Conservation (phyloP, 2,113 vertebrate genomes). For the Zosterops japonicus region DNA sequence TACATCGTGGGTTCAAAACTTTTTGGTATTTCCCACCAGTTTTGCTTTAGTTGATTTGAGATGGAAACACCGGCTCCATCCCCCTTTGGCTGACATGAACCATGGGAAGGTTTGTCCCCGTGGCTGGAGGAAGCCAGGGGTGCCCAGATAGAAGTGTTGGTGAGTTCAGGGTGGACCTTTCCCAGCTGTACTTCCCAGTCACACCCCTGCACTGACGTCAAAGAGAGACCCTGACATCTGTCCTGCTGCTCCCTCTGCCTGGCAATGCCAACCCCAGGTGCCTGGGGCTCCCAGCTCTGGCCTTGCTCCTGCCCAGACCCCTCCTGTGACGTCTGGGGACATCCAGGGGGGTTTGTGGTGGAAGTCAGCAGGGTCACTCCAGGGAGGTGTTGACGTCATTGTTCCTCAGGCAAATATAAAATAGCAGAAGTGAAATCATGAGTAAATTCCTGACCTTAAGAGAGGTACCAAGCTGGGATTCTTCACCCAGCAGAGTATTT, state of each 20-base stretch:
- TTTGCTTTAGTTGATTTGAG: not conserved
- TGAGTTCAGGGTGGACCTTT: not conserved
- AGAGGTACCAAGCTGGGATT: not conserved
- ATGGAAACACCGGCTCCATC: rapidly evolving
- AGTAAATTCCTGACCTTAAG: slow-evolving; percentile 63
- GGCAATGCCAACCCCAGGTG: rapidly evolving
- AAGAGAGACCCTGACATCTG: not conserved
- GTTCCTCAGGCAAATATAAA: not conserved
- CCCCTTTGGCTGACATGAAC: not conserved
- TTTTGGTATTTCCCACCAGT: not conserved
- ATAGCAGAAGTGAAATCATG: slow-evolving; percentile 35
- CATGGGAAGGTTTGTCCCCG: not conserved
- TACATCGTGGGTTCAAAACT: not conserved
- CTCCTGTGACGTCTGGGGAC: not conserved
- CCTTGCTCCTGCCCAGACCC: not conserved
- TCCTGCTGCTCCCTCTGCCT: not conserved
- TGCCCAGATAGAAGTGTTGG: not conserved
- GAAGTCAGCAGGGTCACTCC: not conserved
- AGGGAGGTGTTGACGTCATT: not conserved
- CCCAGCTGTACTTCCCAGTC: not conserved
- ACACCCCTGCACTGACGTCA: not conserved
- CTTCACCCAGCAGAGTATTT: not conserved
- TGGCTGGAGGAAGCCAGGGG: not conserved
- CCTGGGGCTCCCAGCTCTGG: not conserved
- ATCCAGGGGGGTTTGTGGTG: not conserved